These are phyloP conservation scores for Mobula birostris DNA, from an alignment of 2,113 vertebrate species.

Conservation along the genomic window DNA sequence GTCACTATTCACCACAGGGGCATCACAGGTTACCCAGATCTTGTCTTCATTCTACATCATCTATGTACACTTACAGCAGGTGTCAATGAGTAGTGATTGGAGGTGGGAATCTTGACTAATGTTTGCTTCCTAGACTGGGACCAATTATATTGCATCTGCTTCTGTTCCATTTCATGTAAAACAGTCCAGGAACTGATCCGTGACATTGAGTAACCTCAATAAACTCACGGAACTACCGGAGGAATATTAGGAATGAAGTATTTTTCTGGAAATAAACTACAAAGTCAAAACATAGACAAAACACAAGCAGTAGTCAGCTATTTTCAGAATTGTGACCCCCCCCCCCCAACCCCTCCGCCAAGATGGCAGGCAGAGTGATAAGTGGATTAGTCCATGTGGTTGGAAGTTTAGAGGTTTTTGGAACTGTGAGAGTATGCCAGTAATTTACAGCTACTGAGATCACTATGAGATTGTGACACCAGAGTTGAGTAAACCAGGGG, in stretches of 20 bases:
- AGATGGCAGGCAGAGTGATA: not conserved
- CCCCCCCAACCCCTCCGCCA: no score
- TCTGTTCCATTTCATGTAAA: not conserved
- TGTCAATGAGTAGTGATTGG: not conserved
- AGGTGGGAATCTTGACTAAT: not conserved
- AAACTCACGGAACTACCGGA: not conserved
- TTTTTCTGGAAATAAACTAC: conserved; percentile 5
- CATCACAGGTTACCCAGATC: not conserved
- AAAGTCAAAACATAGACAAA: not conserved
- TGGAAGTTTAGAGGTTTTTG: not conserved
- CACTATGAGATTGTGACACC: no score
- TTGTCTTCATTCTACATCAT: not conserved
- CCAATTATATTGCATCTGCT: not conserved
- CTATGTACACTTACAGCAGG: not conserved
- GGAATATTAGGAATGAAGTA: not conserved
- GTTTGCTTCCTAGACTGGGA: not conserved
- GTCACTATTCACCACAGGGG: not conserved
- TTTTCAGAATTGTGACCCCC: no score
- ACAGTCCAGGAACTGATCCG: not conserved
- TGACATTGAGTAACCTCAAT: not conserved
- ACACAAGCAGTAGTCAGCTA: not conserved
- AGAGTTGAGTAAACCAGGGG: not conserved
- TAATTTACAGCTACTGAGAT: no score
- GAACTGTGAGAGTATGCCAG: not conserved
- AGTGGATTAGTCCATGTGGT: not conserved